phyloP scores from a whole-genome alignment of 2,113 vertebrate species.

The Thunnus maccoyii region DNA sequence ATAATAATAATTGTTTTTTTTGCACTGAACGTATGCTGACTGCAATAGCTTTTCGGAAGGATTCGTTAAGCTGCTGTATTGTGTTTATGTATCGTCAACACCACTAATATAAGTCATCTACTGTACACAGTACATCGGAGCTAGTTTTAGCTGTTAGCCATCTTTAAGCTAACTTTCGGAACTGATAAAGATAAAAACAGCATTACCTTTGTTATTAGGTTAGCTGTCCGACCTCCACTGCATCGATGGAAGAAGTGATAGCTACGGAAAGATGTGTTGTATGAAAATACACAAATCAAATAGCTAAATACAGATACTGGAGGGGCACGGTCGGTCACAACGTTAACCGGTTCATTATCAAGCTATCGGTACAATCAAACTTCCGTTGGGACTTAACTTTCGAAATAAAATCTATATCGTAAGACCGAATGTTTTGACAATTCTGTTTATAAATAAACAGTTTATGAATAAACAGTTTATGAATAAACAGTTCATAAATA shows the following conservation, averaged over 20 bases:
- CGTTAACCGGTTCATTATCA: neutral
- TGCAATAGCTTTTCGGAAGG: neutral
- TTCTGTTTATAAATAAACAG: no score
- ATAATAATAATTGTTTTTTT: neutral
- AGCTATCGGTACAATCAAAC: neutral
- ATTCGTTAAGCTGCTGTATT: neutral
- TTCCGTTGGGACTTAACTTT: constrained; percentile 20
- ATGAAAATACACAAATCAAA: neutral
- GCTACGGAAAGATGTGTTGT: neutral
- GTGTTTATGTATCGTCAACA: neutral
- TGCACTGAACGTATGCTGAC: neutral
- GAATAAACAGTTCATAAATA: no score
- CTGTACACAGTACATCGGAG: neutral
- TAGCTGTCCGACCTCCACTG: constrained; percentile 5
- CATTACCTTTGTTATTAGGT: constrained; percentile 48
- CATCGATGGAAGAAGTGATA: neutral
- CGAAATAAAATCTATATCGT: constrained; percentile 45
- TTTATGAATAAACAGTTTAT: no score
- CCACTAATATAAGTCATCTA: neutral
- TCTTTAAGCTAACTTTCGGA: constrained; percentile 24
- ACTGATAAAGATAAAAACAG: neutral
- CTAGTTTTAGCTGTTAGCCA: constrained; percentile 46
- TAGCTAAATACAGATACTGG: neutral
- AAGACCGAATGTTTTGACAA: no score
- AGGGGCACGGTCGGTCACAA: neutral